Evolutionary conservation across 1,140 invertebrate species (phyloP).

Genomic region (Tetraneura akinire): DNA sequence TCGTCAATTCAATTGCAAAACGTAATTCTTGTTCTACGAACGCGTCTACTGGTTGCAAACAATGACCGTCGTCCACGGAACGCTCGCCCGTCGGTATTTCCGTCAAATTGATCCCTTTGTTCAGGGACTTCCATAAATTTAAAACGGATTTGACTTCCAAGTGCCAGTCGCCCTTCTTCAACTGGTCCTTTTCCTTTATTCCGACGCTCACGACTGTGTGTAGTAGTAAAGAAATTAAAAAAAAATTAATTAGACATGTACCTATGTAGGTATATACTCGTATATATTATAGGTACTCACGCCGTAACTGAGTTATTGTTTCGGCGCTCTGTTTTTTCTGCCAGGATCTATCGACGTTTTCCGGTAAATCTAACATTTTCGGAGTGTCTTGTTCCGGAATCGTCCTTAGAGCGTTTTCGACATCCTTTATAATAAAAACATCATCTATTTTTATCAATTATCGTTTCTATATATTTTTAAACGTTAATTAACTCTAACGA

Average conservation of each 20-base stretch:
- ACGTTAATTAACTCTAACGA: neutral
- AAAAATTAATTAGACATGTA: too few species aligned
- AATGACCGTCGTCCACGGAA: constrained; percentile 55
- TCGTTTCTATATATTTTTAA: neutral
- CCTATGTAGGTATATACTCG: too few species aligned
- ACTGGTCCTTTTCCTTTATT: constrained; percentile 57
- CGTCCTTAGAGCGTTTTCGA: constrained; percentile 64
- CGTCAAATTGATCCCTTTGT: constrained; percentile 55
- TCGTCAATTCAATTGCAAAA: constrained; percentile 61
- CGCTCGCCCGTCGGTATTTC: neutral
- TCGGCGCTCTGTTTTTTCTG: constrained; percentile 69
- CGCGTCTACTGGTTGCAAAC: constrained; percentile 60
- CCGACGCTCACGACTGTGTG: neutral
- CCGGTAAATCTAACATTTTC: constrained; percentile 75
- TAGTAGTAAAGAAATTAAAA: too few species aligned
- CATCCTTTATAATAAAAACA: constrained; percentile 62
- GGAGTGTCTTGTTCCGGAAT: constrained; percentile 72
- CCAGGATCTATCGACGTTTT: constrained; percentile 78
- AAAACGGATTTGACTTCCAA: constrained; percentile 69
- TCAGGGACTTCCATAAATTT: constrained; percentile 76
- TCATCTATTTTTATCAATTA: neutral
- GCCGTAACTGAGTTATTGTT: constrained; percentile 69
- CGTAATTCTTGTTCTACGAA: constrained; percentile 65
- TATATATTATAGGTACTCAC: constrained; percentile 55
- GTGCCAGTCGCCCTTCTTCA: constrained; percentile 62